Evolutionary conservation across 2,113 vertebrate species (phyloP), one percentile per base, ranked within the genome.

Genomic region (Paralichthys olivaceus): DNA sequence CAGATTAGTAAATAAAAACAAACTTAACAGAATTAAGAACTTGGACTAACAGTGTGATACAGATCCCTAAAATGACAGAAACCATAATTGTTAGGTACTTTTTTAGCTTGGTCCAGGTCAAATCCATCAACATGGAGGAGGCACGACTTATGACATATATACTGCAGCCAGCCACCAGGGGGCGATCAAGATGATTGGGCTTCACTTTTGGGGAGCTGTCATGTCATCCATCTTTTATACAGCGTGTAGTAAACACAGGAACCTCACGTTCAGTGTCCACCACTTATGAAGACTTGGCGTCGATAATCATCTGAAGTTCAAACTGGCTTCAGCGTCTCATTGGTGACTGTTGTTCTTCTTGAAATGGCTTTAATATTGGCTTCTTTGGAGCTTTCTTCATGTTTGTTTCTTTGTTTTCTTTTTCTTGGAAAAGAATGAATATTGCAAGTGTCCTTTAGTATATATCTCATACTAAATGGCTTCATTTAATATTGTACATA

Each of bases 401-500:
- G n/a, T n/a, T n/a, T n/a, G n/a, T 88, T 90, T 57, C 94, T 94
- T 94, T 87, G 86, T 80, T 89, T 81, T 81, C 29, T 80, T 67
- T 82, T 69, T 63, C 68, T 81, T 56, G 89, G 76, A 79, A 70
- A 94, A 91, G 83, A 91, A 91, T 93, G 92, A 93, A 93, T 92
- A 92, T 94, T 94, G 93, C 92, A 94, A 96, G 95, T 96, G 96
- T 96, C 96, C 96, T 96, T 96, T 96, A 95, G 96, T 96, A 95
- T 95, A 93, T 77, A 90, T 96, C 94, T 93, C 93, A 93, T 96
- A 93, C 92, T 94, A 91, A 93, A 93, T 92, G 95, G 95, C 96
- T 95, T 96, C 94, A 95, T 96, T 95, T 95, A 93, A 95, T 96
- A 95, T 95, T 98, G 97, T 99, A 98, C 95, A 98, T 97, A 98